Evolutionary conservation across 1,140 invertebrate genomes (phyloP), one percentile per base, ranked within the genome.

Genomic region (Panulirus ornatus): DNA sequence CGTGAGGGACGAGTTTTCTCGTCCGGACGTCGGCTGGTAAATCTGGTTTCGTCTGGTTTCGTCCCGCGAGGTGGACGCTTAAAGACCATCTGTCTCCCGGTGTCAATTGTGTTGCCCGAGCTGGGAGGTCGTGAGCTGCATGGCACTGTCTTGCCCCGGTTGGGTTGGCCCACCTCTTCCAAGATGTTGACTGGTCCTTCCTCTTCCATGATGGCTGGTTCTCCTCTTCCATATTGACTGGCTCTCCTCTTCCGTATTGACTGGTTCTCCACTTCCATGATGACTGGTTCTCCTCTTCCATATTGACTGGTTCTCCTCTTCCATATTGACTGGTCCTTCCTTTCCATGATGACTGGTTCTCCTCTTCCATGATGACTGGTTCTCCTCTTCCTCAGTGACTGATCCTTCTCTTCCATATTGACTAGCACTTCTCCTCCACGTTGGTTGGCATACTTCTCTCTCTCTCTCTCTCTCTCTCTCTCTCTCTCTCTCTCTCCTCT

Each of bases 51-150:
- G n/a, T n/a, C n/a, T 66, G 5, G 58, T 66, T 66, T 8, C 58
- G 11, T 5, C n/a, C 22, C 0, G n/a, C 30, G 58, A 66, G 27
- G n/a, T 30, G 5, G 58, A 66, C 58, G 22, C 6, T 66, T 66
- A 30, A 66, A 66, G 27, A n/a, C 58, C 58, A 66, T 66, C 58
- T 8, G 58, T 66, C 58, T 66, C 58, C 58, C n/a, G 58, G 30
- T 27, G 58, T 30, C 58, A 66, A 66, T 66, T 30, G 58, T 66
- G 58, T 66, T 66, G n/a, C 58, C 6, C 0, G 58, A 66, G n/a
- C n/a, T 27, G 58, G 11, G 58, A 30, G 58, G 27, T 66, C 58
- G 58, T 66, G 58, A 66, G 58, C 58, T 66, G 27, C 58, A 66
- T 66, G n/a, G 14, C 16, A 8, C 8, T 47, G 44, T n/a, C n/a